Evolutionary conservation across 2,888 invertebrate genomes (phyloP), one percentile per base, ranked within the genome.

Genomic region (Bugulina stolonifera): DNA sequence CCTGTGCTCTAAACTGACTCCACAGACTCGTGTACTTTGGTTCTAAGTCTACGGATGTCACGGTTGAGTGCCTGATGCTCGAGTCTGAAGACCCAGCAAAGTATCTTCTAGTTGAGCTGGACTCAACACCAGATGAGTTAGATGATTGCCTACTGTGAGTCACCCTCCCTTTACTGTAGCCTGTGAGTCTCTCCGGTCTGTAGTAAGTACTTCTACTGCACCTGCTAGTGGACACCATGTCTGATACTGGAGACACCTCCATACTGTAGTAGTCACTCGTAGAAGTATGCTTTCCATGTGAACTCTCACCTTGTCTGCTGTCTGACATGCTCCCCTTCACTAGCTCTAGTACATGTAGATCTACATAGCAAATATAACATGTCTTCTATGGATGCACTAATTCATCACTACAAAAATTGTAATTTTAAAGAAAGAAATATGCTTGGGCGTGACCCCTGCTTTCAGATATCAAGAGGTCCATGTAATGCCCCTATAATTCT

Each of bases 231-330:
- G 64, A 64, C 29, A 64, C 14, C 5, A 32, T 32, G 32, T 64
- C 64, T 29, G 64, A 64, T 2, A 64, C 32, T 10, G 64, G 64
- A 27, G 64, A 64, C 29, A 64, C 64, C 27, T 64, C 64, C 14
- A 64, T 22, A 27, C 64, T 64, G 32, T 64, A 64, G 64, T 64
- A 64, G n/a, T 64, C 64, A 27, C 64, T 64, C 2, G 64, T 64
- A 64, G 64, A 64, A 2, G 32, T 32, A 3, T 29, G 10, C 10
- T 64, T 64, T 14, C 22, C 14, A 32, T 27, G 64, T 10, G 64
- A 25, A 25, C 10, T 64, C 5, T 64, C 32, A 3, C 32, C 64
- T 57, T 25, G 57, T 18, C 3, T n/a, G 57, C 25, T 57, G 5
- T 5, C 27, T 29, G 34, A 2, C 32, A 29, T 64, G n/a, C 25